These are phyloP conservation scores for Corynorhinus townsendii DNA, from an alignment of 2,113 vertebrate genomes.

Conservation along the genomic window DNA sequence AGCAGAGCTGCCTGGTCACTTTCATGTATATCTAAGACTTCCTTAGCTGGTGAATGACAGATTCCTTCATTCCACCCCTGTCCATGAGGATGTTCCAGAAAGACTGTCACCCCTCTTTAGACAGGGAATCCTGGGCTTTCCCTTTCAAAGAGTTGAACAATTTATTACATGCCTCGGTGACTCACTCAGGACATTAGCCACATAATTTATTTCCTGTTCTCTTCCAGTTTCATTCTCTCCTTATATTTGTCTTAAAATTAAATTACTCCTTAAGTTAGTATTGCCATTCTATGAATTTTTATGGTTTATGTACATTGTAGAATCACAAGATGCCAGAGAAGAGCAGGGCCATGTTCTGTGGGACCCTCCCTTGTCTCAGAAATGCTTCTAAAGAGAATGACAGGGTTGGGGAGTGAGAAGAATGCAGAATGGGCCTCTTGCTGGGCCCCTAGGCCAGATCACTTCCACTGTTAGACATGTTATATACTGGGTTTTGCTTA, in stretches of 20 bases:
- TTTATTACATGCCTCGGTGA: not conserved
- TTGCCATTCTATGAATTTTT: not conserved
- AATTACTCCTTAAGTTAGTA: not conserved
- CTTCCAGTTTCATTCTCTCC: not conserved
- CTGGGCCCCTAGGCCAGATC: too few species aligned
- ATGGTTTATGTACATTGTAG: not conserved
- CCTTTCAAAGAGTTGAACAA: not conserved
- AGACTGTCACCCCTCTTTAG: not conserved
- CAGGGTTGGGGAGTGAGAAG: not conserved
- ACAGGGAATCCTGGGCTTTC: not conserved
- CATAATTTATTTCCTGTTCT: not conserved
- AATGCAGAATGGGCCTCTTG: not conserved
- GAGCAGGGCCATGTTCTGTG: not conserved
- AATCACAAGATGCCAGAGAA: not conserved
- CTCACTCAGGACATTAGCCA: not conserved
- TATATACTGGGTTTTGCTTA: not conserved
- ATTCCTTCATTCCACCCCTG: fast-evolving
- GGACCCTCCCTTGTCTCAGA: not conserved
- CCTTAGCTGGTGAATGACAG: not conserved
- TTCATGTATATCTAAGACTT: not conserved
- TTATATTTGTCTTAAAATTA: not conserved
- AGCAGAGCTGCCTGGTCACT: not conserved
- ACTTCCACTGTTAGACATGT: too few species aligned
- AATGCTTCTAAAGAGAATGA: not conserved
- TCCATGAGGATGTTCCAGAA: not conserved